Conservation (phyloP, 2,797 vertebrate genomes). For the Podarcis lilfordi region DNA sequence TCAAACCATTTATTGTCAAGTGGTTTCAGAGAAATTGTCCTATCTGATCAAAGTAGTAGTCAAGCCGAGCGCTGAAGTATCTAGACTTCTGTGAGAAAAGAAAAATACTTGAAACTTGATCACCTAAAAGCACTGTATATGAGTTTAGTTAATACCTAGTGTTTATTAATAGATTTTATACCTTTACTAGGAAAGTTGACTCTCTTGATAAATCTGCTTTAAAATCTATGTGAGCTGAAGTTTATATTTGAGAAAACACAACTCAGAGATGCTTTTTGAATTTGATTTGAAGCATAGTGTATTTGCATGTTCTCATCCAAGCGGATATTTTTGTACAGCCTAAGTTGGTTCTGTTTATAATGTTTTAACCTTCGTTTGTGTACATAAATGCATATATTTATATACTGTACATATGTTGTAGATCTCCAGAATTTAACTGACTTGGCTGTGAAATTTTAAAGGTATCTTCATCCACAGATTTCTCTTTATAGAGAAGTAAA, state of each 20-base stretch:
- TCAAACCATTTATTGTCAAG: constrained; percentile 11
- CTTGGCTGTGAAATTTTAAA: constrained; percentile 56
- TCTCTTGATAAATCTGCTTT: constrained; percentile 63
- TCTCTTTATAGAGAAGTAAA: constrained; percentile 66
- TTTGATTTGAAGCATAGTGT: constrained; percentile 62
- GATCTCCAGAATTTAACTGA: constrained; percentile 54
- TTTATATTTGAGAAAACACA: constrained; percentile 75
- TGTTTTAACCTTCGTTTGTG: constrained; percentile 73
- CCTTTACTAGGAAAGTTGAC: constrained; percentile 63
- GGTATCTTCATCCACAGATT: constrained; percentile 46
- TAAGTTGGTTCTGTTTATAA: constrained; percentile 78
- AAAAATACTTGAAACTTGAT: constrained; percentile 69
- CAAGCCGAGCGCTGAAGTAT: constrained; percentile 35
- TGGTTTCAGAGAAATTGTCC: neutral
- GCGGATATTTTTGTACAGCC: constrained; percentile 80
- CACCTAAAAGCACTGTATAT: constrained; percentile 61
- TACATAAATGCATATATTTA: constrained; percentile 74
- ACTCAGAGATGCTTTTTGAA: constrained; percentile 70
- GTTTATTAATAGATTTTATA: constrained; percentile 72
- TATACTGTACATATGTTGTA: constrained; percentile 73
- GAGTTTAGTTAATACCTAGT: constrained; percentile 57
- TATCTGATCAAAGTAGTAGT: constrained; percentile 59
- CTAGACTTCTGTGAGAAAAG: constrained; percentile 34
- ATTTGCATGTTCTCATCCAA: constrained; percentile 76
- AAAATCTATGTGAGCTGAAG: constrained; percentile 61